These are phyloP conservation scores for Actias luna DNA, from an alignment of 2,888 invertebrate species.

Conservation along the genomic window DNA sequence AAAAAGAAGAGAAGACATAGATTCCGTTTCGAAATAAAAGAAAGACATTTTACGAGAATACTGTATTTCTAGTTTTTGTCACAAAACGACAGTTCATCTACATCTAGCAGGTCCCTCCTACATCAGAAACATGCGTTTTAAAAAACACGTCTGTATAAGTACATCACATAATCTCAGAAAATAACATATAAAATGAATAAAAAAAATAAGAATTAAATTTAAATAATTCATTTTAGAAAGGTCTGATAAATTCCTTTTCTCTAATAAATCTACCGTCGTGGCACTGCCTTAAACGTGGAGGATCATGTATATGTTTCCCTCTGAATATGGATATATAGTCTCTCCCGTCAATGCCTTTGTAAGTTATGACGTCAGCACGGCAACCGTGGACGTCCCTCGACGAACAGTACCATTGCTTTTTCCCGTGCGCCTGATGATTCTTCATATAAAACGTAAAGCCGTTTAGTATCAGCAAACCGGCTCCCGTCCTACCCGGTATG, in stretches of 20 bases:
- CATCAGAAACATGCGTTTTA: constrained; percentile 58
- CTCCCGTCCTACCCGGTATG: constrained; percentile 72
- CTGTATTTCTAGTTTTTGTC: constrained; percentile 68
- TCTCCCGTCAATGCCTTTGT: constrained; percentile 65
- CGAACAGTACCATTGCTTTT: constrained; percentile 77
- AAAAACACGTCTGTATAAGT: constrained; percentile 56
- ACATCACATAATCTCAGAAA: constrained; percentile 46
- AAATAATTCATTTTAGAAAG: constrained; percentile 14
- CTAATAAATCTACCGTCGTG: constrained; percentile 74
- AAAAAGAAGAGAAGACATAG: constrained; percentile 14
- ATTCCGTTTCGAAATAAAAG: constrained; percentile 31
- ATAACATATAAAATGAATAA: constrained; percentile 29
- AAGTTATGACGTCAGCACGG: constrained; percentile 73
- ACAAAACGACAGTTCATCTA: constrained; percentile 53
- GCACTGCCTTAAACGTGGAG: constrained; percentile 69
- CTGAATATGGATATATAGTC: constrained; percentile 76
- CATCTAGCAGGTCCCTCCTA: constrained; percentile 75
- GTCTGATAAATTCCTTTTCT: constrained; percentile 53
- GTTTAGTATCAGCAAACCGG: constrained; percentile 68
- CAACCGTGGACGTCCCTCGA: constrained; percentile 74
- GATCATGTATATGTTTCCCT: constrained; percentile 69
- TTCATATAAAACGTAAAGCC: constrained; percentile 78
- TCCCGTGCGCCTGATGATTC: constrained; percentile 75
- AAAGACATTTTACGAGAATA: constrained; percentile 57
- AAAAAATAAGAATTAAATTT: constrained; percentile 38